Evolutionary conservation across 2,888 invertebrate species (phyloP).

Genomic region (Tetrapedia diversipes): DNA sequence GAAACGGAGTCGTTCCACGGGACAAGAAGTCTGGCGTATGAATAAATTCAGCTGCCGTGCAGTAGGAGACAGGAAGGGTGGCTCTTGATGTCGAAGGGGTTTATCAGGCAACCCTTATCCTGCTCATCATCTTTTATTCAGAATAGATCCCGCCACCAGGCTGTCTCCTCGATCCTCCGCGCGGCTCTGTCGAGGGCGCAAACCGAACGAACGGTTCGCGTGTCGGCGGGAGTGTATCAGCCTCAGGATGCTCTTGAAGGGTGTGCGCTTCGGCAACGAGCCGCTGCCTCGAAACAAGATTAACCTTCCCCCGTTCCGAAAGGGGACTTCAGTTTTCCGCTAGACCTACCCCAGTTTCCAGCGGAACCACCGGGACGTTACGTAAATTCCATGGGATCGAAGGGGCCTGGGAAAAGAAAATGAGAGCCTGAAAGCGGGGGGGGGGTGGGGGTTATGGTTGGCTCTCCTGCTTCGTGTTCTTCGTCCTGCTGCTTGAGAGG

Average conservation of each 20-base stretch:
- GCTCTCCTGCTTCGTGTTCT: neutral
- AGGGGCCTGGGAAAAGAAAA: neutral
- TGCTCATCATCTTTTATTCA: constrained; percentile 56
- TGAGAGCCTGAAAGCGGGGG: neutral
- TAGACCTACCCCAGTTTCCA: constrained; percentile 10
- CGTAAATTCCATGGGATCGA: constrained; percentile 16
- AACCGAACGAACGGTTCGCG: constrained; percentile 34
- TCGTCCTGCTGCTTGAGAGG: neutral
- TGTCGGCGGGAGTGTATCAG: constrained; percentile 22
- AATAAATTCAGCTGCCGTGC: constrained; percentile 53
- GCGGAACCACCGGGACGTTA: constrained; percentile 4
- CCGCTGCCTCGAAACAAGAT: constrained; percentile 43
- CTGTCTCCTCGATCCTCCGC: constrained; percentile 10
- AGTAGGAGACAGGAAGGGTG: neutral
- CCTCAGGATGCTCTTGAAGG: constrained; percentile 12
- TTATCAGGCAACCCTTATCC: constrained; percentile 40
- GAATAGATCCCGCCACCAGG: constrained; percentile 27
- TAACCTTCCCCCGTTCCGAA: constrained; percentile 14
- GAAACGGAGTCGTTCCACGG: neutral
- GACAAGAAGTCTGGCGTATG: constrained; percentile 21
- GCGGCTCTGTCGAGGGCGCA: neutral
- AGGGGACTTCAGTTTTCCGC: constrained; percentile 37
- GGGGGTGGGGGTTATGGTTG: neutral
- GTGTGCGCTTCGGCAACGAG: neutral
- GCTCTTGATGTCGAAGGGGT: constrained; percentile 18